Evolutionary conservation across 2,797 vertebrate species (phyloP).

Genomic region (Tangara arthus): DNA sequence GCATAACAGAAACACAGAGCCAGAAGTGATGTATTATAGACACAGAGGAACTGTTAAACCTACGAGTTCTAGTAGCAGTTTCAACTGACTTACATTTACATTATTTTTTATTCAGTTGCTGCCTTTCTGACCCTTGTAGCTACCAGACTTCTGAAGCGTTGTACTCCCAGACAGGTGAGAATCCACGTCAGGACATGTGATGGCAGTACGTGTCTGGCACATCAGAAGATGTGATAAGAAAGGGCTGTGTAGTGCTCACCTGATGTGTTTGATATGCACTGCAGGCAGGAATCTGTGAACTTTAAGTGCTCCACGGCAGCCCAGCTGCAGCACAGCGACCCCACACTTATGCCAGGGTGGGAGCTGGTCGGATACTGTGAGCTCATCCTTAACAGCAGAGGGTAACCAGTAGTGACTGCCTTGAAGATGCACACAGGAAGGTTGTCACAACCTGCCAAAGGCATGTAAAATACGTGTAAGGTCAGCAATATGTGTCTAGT

Average conservation of each 20-base stretch:
- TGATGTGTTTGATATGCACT: rapidly evolving
- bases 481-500: not conserved
- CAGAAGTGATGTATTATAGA: not conserved
- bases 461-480: not conserved
- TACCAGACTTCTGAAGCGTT: not conserved
- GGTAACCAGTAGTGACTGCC: not conserved
- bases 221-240: not conserved
- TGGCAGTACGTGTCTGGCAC: not conserved
- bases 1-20: rapidly evolving
- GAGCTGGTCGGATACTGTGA: not conserved
- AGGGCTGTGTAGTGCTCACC: not conserved
- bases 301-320: rapidly evolving
- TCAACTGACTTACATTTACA: not conserved
- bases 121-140: not conserved
- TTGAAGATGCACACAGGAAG: not conserved
- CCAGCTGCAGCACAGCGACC: not conserved
- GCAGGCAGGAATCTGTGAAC: not conserved
- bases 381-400: not conserved
- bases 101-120: not conserved
- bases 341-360: not conserved
- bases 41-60: not conserved
- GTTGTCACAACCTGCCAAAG: not conserved
- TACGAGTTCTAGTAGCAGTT: not conserved
- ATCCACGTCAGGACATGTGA: not conserved
- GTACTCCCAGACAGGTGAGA: not conserved